Evolutionary conservation across 2,888 invertebrate species (phyloP).

Genomic region (Melanophora roralis): DNA sequence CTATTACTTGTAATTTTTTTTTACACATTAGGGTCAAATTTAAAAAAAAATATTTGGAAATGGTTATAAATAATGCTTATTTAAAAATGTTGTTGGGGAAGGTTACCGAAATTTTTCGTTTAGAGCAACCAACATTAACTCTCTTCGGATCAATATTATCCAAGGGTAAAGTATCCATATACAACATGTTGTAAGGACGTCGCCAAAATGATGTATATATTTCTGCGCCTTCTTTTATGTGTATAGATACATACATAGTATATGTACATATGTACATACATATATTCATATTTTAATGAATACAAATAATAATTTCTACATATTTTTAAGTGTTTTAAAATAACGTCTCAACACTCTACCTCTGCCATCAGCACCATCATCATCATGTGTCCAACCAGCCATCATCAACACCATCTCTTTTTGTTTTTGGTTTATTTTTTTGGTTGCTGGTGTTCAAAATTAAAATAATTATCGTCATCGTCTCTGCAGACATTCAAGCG

Average conservation of each 20-base stretch:
- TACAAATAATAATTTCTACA: constrained; percentile 38
- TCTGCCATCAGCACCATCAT: constrained; percentile 19
- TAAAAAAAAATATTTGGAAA: no score
- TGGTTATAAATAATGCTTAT: no score
- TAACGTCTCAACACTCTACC: constrained; percentile 51
- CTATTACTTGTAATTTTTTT: no score
- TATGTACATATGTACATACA: no score
- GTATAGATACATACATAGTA: no score
- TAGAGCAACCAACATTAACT: no score
- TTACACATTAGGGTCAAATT: no score
- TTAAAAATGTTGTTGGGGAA: no score
- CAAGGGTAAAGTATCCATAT: constrained; percentile 38
- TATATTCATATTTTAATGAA: no score
- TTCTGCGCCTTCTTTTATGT: not conserved
- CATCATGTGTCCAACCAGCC: constrained; percentile 7
- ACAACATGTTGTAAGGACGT: not conserved
- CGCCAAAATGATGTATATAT: constrained; percentile 11
- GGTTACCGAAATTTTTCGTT: no score
- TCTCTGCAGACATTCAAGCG: constrained; percentile 36
- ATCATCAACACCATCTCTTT: constrained; percentile 26
- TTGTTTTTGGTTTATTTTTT: not conserved
- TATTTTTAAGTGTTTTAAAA: constrained; percentile 51
- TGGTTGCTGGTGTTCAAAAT: constrained; percentile 29
- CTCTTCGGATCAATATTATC: no score
- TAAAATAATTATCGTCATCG: constrained; percentile 47